phyloP scores from a whole-genome alignment of 2,113 vertebrate species.

The Agelaius phoeniceus region DNA sequence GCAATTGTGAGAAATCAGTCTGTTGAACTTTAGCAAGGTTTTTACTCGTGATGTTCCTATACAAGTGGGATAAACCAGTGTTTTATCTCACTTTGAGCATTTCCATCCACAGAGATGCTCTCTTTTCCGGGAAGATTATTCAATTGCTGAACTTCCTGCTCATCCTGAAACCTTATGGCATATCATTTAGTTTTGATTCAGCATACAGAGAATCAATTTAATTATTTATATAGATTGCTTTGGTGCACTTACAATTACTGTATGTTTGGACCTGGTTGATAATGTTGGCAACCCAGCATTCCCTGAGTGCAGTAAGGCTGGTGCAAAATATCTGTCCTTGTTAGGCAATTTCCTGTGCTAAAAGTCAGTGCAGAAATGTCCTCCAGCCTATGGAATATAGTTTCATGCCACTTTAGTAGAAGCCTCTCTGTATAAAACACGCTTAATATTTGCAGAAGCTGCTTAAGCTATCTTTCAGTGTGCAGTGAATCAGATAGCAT shows the following conservation, averaged over 20 bases:
- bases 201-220: background rate
- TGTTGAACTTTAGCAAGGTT: background rate
- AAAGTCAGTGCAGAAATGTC: background rate
- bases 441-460: background rate
- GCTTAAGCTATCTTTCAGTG: background rate
- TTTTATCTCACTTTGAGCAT: background rate
- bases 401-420: background rate
- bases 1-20: background rate
- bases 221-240: background rate
- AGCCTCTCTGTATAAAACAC: background rate
- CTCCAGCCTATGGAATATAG: background rate
- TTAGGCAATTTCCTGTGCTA: conserved; percentile 50
- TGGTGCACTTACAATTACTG: background rate
- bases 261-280: background rate
- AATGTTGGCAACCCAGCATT: background rate
- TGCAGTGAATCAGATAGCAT: background rate
- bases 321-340: conserved; percentile 1
- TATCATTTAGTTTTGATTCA: background rate
- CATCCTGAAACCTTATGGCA: background rate
- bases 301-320: background rate
- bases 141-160: background rate
- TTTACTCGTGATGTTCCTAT: background rate
- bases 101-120: background rate
- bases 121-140: background rate
- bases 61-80: background rate